A percentile compares a stretch with the other conserved stretches of the same genome.
phyloP scores from a whole-genome alignment of 2,888 invertebrate species.

The Caenorhabditis sp. region DNA sequence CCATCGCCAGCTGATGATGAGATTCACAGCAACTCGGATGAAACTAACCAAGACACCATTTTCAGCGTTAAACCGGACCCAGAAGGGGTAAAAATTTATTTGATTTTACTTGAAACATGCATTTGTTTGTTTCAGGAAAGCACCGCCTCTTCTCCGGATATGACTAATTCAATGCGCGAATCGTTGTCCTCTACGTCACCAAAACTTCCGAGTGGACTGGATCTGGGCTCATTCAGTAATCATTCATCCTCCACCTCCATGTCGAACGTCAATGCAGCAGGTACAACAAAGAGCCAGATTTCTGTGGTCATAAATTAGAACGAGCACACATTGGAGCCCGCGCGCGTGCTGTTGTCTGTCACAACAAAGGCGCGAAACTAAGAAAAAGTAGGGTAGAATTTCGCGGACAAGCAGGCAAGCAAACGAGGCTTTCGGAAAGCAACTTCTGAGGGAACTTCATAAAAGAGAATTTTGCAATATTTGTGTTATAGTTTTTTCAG shows the following conservation, averaged over 20 bases:
- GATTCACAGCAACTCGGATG: constrained; percentile 70
- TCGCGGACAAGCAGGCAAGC: constrained; percentile 1
- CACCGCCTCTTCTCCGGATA: constrained; percentile 71
- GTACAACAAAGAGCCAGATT: constrained; percentile 27
- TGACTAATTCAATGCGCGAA: constrained; percentile 58
- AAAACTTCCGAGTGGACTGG: constrained; percentile 53
- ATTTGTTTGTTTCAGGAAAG: constrained; percentile 74
- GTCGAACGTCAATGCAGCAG: constrained; percentile 50
- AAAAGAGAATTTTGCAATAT: not conserved
- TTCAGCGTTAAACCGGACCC: constrained; percentile 39
- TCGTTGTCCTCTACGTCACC: constrained; percentile 65
- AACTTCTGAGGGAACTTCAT: not conserved
- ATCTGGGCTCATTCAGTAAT: constrained; percentile 39
- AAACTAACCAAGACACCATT: constrained; percentile 21
- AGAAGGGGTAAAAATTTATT: constrained; percentile 5
- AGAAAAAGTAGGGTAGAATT: constrained; percentile 25
- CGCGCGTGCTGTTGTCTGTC: not conserved
- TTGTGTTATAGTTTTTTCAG: constrained; percentile 51
- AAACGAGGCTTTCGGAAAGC: not conserved
- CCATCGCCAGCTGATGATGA: constrained; percentile 76
- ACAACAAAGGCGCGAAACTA: constrained; percentile 14
- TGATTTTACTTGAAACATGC: too few relatives aligned
- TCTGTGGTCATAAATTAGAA: constrained; percentile 33
- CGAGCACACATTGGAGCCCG: constrained; percentile 18
- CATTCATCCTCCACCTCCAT: constrained; percentile 43